Evolutionary conservation across 2,888 invertebrate species (phyloP), one percentile per base, ranked within the genome.

Genomic region (Calameuta pallipes): DNA sequence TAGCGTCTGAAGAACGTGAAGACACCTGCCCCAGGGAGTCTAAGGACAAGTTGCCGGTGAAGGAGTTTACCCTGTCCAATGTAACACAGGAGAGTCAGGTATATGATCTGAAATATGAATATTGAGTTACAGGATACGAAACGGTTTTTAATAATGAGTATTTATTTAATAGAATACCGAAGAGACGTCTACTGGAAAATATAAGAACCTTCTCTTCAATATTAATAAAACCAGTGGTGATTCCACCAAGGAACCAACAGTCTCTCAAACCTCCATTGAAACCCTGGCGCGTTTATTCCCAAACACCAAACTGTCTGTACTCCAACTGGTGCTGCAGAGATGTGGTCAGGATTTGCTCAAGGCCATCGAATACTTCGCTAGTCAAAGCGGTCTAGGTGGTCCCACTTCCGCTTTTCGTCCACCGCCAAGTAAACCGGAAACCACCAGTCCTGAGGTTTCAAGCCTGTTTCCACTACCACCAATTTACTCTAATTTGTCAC

Each of bases 321-420:
- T 99, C 76, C 98, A 98, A 89, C 92, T 98, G 83, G 97, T 98
- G n/a, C 92, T 98, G 73, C 96, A 97, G 83, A 95, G 98, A 68
- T 98, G 98, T 91, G 97, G 97, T 89, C 97, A 98, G 83, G 98
- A 99, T 89, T 92, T 98, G 75, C 93, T 98, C 23, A 96, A 96
- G 85, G 97, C 98, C 11, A 97, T 98, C 77, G 97, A 98, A 89
- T 97, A 97, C 87, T 97, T 97, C 88, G 89, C 90, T 31, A 88
- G 81, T 77, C 89, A 88, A 30, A 88, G 80, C 41, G 34, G 75
- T 4, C 33, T 78, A 15, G 83, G 75, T 82, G 15, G 78, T 75
- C 69, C 76, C 30, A 75, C 80, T 0, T 88, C 85, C 68, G 85
- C 82, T 11, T 85, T 84, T 37, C 83, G 82, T 4, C 86, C 84